Percentiles rank a stretch among this genome's conserved stretches.
These are phyloP conservation scores for Hylyphantes graminicola DNA, from an alignment of 1,140 invertebrate genomes.

Conservation along the genomic window DNA sequence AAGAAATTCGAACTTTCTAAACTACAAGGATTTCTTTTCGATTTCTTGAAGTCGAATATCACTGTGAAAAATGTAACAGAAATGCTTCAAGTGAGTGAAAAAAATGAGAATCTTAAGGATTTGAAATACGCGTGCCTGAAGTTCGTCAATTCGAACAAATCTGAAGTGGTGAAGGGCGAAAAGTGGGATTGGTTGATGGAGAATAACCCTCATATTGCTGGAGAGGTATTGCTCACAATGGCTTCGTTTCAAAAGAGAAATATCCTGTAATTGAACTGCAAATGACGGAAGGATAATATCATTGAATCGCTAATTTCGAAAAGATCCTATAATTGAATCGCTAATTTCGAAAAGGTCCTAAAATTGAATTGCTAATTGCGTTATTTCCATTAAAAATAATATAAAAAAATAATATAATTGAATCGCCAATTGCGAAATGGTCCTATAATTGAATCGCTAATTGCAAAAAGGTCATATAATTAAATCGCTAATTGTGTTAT, in stretches of 20 bases:
- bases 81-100: not conserved
- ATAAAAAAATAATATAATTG: no score
- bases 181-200: constrained; percentile 10
- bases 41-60: not conserved
- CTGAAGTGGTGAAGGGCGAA: not conserved
- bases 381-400: no score
- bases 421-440: no score
- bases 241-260: constrained; percentile 2
- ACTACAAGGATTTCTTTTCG: not conserved
- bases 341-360: no score
- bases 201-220: constrained; percentile 15
- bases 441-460: no score
- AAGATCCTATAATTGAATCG: no score
- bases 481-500: no score
- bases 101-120: not conserved
- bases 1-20: not conserved
- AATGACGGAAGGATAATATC: no score
- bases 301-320: no score
- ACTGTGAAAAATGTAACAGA: constrained; percentile 22
- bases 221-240: constrained; percentile 9
- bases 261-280: no score
- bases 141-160: constrained; percentile 6
- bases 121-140: constrained; percentile 1
- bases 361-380: no score
- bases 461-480: no score